Base-by-base conservation (phyloP, 2,797 vertebrate genomes). In the Nannoperca obscura region DNA sequence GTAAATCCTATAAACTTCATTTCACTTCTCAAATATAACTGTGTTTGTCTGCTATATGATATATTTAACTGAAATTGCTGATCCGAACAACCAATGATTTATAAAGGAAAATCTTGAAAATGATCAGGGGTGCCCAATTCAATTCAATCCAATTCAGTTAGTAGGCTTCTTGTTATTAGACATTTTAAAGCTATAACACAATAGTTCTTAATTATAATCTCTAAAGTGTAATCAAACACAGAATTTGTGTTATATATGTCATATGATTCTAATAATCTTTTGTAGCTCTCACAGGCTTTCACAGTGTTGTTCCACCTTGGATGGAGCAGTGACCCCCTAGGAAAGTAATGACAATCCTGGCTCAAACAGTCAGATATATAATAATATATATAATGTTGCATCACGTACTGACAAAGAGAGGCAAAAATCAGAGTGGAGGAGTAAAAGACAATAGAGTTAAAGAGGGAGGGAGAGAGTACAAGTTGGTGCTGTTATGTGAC, bases 401-500 rank as follows among this genome's bases (percentile, higher is more conserved):
- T 59, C 20, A 40, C 30, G 38, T 59, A 53, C 10, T 46, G 42
- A 46, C 52, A 55, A 10, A 34, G 36, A 42, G 22, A 46, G 11
- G 46, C 12, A 24, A 12, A 59, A 64, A 50, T 61, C n/a, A 4
- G 46, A 63, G 36, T 52, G 1, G 34, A 4, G 10, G 38, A 62
- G 50, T 27, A 20, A 58, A 65, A 72, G 4, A 64, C 49, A 65
- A 59, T 1, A 55, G 15, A 58, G 24, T 49, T 10, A 62, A 64
- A 65, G 20, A 72, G 20, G 52, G 30, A n/a, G 7, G 38, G 15
- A 60, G 42, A 8, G 46, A 77, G 62, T 66, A 53, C 36, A 65
- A 86, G 77, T 89, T 76, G 2, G 38, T 84, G 78, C 36, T 76
- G 72, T 83, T 84, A 59, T 54, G 69, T 83, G 86, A 91, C 86